A percentile compares a stretch with the other conserved stretches of the same genome.
phyloP scores from a whole-genome alignment of 2,888 invertebrate genomes.

The Epirrhoe tristata region DNA sequence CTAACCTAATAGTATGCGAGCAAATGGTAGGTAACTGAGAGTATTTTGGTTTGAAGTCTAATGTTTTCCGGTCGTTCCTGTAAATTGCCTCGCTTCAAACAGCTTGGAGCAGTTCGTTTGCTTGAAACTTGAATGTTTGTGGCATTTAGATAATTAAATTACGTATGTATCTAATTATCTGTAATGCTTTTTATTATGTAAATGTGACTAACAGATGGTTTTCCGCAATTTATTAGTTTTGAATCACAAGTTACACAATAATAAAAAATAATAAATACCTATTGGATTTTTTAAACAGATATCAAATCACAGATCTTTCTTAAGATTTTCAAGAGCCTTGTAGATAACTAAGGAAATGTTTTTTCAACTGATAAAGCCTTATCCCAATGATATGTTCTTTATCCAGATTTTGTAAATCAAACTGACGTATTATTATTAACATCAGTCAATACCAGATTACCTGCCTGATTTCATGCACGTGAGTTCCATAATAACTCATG shows the following conservation, averaged over 20 bases:
- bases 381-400: too few relatives aligned
- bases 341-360: too few relatives aligned
- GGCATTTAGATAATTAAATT: too few relatives aligned
- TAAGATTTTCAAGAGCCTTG: too few relatives aligned
- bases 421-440: not conserved
- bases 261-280: too few relatives aligned
- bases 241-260: too few relatives aligned
- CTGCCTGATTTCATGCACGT: conserved; percentile 7
- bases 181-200: not conserved
- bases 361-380: too few relatives aligned
- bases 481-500: conserved; percentile 1
- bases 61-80: not conserved
- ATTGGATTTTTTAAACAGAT: too few relatives aligned
- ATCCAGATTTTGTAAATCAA: conserved; percentile 1
- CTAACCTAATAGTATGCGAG: too few relatives aligned
- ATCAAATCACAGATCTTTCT: too few relatives aligned
- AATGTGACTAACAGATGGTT: not conserved
- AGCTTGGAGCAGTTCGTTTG: not conserved
- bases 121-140: not conserved
- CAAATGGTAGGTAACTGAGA: not conserved
- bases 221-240: too few relatives aligned
- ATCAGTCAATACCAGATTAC: conserved; percentile 20
- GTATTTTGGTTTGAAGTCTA: not conserved
- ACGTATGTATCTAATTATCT: not conserved
- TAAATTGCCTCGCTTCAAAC: not conserved